Evolutionary conservation across 2,113 vertebrate species (phyloP).

Genomic region (Oplegnathus fasciatus): DNA sequence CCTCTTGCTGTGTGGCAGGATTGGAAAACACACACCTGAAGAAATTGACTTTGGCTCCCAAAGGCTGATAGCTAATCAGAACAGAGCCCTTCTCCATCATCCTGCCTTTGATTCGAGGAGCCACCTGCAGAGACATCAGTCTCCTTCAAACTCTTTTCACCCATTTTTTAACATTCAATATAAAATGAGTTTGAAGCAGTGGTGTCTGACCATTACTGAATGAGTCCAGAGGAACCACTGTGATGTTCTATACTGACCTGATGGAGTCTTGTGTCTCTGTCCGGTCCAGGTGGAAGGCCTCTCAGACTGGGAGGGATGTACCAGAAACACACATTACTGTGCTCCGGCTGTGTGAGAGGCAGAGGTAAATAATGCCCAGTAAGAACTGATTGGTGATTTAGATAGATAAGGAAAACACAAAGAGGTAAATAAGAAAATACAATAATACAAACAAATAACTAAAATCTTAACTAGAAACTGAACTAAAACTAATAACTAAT

Average conservation of each 20-base stretch:
- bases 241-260: constrained; percentile 57
- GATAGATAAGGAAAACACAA: background rate
- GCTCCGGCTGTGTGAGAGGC: constrained; percentile 77
- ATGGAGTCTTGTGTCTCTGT: constrained; percentile 76
- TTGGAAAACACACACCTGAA: constrained; percentile 85
- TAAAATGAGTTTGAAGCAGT: background rate
- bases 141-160: background rate
- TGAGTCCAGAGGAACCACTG: background rate
- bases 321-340: constrained; percentile 84
- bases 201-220: background rate
- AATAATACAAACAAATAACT: no score
- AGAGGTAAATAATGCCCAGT: background rate
- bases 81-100: constrained; percentile 79
- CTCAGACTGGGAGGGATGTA: constrained; percentile 80
- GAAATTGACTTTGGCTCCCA: constrained; percentile 79
- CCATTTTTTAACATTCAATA: background rate
- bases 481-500: background rate
- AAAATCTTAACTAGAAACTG: no score
- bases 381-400: background rate
- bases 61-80: constrained; percentile 80
- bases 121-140: constrained; percentile 69
- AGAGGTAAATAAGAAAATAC: background rate
- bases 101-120: constrained; percentile 82
- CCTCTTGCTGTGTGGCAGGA: constrained; percentile 73
- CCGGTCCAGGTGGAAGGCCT: constrained; percentile 47